Evolutionary conservation across 2,797 vertebrate species (phyloP), one percentile per base, ranked within the genome.

Genomic region (Oryzias sinensis): DNA sequence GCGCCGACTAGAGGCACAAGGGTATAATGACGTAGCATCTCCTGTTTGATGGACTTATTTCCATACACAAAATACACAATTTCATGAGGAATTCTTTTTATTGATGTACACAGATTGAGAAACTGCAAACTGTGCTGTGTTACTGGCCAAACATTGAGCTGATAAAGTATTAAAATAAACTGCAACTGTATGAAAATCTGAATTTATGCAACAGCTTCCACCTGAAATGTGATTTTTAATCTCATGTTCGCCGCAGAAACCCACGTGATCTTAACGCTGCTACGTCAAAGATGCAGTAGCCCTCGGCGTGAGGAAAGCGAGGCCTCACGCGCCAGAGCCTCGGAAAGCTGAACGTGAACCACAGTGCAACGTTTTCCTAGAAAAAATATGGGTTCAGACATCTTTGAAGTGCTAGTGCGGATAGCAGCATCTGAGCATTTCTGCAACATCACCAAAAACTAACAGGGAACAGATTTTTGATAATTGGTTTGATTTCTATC

Each of bases 1-100:
- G 86, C 49, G 65, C 87, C 82, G 77, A 77, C 90, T 84, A 80
- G 76, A 82, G 89, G 70, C 56, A 22, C 72, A 70, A 46, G 41
- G 11, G 9, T 4, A 11, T 5, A 5, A 11, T n/a, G 18, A 14
- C 17, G 25, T 27, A 6, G 6, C 16, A 14, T 42, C 17, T 18
- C 42, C 18, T 8, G 3, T 27, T 18, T 27, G 8, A 33, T 33
- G 8, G 3, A 33, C 2, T 9, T 37, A 17, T 20, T 20, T 48
- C 3, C 43, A 6, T 22, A 45, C 17, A 47, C 44, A 0, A 76
- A 61, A 42, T 13, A 49, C 4, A 11, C 40, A 47, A 24, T 72
- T 72, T 24, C 20, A 62, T 61, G 49, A 54, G 9, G 56, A 43
- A 56, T 20, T 53, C 49, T 24, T 55, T 76, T 65, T 58, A 72